These are phyloP conservation scores for Andrena haemorrhoa DNA, from an alignment of 2,888 invertebrate species.

Conservation along the genomic window DNA sequence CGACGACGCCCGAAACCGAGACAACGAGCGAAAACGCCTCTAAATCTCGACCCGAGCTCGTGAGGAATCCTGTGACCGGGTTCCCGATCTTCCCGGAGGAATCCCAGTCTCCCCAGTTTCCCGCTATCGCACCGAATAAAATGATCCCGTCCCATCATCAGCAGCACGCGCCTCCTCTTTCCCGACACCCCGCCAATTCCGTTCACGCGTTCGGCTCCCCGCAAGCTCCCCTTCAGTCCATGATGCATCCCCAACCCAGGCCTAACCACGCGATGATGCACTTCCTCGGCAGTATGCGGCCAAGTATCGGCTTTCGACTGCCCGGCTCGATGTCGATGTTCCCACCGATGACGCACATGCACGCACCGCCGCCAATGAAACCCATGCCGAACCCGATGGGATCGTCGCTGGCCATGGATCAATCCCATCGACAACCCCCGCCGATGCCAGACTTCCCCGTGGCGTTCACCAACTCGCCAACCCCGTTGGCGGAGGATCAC, in stretches of 20 bases:
- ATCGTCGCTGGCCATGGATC: conserved; percentile 44
- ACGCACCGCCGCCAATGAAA: conserved; percentile 59
- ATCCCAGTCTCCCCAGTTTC: conserved; percentile 10
- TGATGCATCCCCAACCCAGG: conserved; percentile 55
- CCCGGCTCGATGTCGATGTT: conserved; percentile 60
- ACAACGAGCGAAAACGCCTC: conserved; percentile 5
- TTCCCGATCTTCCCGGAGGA: conserved; percentile 40
- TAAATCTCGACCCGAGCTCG: conserved; percentile 36
- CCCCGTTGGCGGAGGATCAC: conserved; percentile 34
- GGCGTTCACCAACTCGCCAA: conserved; percentile 56
- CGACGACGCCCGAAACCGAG: conserved; percentile 26
- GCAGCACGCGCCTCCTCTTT: conserved; percentile 22
- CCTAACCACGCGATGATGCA: conserved; percentile 66
- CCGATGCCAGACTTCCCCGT: conserved; percentile 52
- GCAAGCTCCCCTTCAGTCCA: conserved; percentile 58
- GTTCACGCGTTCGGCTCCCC: conserved; percentile 49
- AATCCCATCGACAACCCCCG: conserved; percentile 41
- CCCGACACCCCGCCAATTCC: conserved; percentile 26
- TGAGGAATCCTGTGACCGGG: conserved; percentile 40
- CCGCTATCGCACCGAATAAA: conserved; percentile 37
- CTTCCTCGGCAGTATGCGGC: conserved; percentile 61
- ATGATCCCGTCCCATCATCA: conserved; percentile 45
- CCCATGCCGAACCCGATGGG: conserved; percentile 42
- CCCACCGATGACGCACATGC: conserved; percentile 72
- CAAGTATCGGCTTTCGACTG: conserved; percentile 53